phyloP scores from a whole-genome alignment of 2,888 invertebrate genomes.

The Cremastinae sp. region DNA sequence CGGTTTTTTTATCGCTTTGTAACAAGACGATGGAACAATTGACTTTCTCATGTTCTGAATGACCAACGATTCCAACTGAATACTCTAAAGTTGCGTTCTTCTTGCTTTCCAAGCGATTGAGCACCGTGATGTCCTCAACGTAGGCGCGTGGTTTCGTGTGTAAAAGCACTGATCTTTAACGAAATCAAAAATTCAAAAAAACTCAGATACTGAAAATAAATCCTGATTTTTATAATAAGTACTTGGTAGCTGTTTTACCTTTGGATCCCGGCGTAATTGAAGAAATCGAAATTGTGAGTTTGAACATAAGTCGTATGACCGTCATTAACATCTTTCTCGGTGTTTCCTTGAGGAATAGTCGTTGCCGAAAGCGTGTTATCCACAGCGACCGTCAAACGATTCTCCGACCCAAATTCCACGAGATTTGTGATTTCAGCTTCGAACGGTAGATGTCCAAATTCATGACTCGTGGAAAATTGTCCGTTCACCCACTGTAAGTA shows the following conservation, averaged over 20 bases:
- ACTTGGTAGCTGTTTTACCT: no score
- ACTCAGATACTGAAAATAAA: no score
- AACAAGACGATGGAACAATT: constrained; percentile 80
- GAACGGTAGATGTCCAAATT: constrained; percentile 98
- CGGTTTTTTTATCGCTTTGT: constrained; percentile 82
- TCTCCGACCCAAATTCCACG: constrained; percentile 86
- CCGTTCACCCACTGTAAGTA: constrained; percentile 97
- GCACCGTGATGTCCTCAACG: constrained; percentile 92
- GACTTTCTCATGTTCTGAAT: constrained; percentile 75
- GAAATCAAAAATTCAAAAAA: neutral
- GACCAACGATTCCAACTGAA: constrained; percentile 78
- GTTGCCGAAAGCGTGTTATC: constrained; percentile 94
- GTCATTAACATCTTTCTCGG: constrained; percentile 84
- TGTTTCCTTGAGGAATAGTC: constrained; percentile 94
- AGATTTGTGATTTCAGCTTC: constrained; percentile 89
- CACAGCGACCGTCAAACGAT: constrained; percentile 93
- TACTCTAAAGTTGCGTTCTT: constrained; percentile 82
- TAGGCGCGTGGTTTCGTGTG: constrained; percentile 92
- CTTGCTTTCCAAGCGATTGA: constrained; percentile 85
- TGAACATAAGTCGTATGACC: constrained; percentile 85
- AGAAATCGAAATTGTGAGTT: constrained; percentile 95
- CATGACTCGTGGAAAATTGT: constrained; percentile 88
- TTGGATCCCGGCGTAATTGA: constrained; percentile 99
- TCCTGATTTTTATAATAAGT: no score
- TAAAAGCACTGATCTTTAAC: constrained; percentile 88